phyloP scores from a whole-genome alignment of 2,797 vertebrate species.

The Tokudaia tokunoshimensis region DNA sequence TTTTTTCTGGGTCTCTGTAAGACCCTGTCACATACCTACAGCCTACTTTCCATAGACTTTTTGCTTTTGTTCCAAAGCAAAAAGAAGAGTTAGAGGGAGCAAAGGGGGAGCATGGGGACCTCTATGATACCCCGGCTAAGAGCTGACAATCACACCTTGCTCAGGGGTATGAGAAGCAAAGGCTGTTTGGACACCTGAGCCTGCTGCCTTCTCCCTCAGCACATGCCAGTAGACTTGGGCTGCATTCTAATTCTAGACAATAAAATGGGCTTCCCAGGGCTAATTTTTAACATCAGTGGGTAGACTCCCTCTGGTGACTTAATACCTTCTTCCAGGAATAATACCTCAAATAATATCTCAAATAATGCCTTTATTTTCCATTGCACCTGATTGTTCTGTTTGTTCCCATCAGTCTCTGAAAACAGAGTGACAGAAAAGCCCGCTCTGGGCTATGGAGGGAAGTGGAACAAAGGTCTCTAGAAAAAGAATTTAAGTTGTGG shows the following conservation, averaged over 20 bases:
- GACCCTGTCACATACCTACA: neutral
- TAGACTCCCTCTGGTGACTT: conserved; percentile 16
- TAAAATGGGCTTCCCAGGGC: conserved; percentile 14
- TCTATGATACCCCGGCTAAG: conserved; percentile 53
- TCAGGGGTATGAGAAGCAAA: conserved; percentile 41
- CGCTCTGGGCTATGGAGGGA: neutral
- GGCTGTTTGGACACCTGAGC: conserved; percentile 71
- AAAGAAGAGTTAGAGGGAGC: conserved; percentile 33
- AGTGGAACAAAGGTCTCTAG: conserved; percentile 46
- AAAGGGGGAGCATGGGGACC: neutral
- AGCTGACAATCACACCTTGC: conserved; percentile 62
- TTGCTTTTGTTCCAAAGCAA: conserved; percentile 44
- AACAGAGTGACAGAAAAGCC: conserved; percentile 39
- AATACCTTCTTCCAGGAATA: conserved; percentile 54
- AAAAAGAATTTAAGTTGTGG: conserved; percentile 48
- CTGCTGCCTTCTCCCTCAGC: neutral
- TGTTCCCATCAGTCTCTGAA: neutral
- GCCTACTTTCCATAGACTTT: neutral
- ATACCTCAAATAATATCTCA: no score
- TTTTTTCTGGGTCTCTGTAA: conserved; percentile 41
- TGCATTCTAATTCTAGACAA: conserved; percentile 68
- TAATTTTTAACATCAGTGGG: conserved; percentile 37
- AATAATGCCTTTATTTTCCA: conserved; percentile 59
- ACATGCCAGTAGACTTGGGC: neutral
- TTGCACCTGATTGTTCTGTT: neutral